Base-by-base conservation (phyloP, 2,113 vertebrate species). In the Rafetus swinhoei region DNA sequence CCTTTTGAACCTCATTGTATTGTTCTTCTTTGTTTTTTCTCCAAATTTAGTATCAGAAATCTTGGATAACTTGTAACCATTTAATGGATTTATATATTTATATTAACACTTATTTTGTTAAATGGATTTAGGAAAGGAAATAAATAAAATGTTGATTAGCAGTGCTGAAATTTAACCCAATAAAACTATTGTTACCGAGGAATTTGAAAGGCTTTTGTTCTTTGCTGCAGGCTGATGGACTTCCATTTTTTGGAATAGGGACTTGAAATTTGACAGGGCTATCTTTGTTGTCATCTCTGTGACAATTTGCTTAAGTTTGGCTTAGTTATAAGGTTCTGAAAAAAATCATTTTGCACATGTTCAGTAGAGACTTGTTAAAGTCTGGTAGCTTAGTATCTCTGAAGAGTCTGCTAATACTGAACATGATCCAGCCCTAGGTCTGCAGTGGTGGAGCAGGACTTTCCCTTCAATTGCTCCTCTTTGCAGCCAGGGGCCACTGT, bases 1-100 rank as follows among this genome's bases (percentile, higher is more conserved):
- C 83, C 82, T 84, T 97, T 93, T 95, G 96, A 97, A 96, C 79
- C 32, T 86, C 60, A 62, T n/a, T 83, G 72, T 85, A 95, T 97
- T 97, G 74, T 94, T 95, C 92, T 81, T 45, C 94, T 59, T 87
- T 95, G 59, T 92, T 94, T 65, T 24, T 32, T 55, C 81, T 83
- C 54, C 45, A 54, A 22, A 62, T 69, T 90, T 89, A 69, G 12
- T 69, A 81, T 85, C 59, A 72, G 76, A 85, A 90, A 39, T 59
- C 79, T 87, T 95, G 86, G 95, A 85, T 93, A 96, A 85, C 85
- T 97, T 94, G 74, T 94, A 85, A 82, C 21, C 45, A 50, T 14
- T 85, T 83, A 22, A 86, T 69, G 52, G 15, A 72, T 93, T 93
- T 85, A 72, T 92, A 79, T 55, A 86, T 92, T 86, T 93, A 91